phyloP scores from a whole-genome alignment of 2,113 vertebrate species.

The Corythornis cristatus region DNA sequence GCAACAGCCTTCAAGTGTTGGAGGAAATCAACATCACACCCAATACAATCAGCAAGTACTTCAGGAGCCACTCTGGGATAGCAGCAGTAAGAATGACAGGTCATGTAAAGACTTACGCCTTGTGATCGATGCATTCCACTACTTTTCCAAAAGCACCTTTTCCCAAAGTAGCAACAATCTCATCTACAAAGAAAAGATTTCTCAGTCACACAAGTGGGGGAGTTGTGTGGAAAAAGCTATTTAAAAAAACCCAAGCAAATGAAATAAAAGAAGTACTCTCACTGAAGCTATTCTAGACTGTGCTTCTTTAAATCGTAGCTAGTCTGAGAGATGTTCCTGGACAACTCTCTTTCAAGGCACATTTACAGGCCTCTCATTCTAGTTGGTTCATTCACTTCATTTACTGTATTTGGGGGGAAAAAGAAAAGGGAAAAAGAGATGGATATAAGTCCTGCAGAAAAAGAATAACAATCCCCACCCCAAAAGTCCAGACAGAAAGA shows the following conservation, averaged over 20 bases:
- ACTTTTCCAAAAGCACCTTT: conserved; percentile 95
- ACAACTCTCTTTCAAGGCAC: conserved; percentile 60
- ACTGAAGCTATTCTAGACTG: conserved; percentile 59
- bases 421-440: neutral
- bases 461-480: conserved; percentile 46
- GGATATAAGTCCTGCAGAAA: conserved; percentile 57
- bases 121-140: conserved; percentile 88
- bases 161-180: conserved; percentile 89
- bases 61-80: neutral
- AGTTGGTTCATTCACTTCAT: conserved; percentile 60
- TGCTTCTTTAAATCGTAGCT: conserved; percentile 24
- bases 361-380: conserved; percentile 47
- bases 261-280: conserved; percentile 35
- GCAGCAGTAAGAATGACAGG: fast-evolving
- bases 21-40: neutral
- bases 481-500: conserved; percentile 49
- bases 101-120: conserved; percentile 54
- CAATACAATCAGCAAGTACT: neutral
- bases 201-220: conserved; percentile 28
- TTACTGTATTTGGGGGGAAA: conserved; percentile 14
- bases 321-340: conserved; percentile 17
- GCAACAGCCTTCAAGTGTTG: neutral
- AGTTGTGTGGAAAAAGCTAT: neutral
- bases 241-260: neutral
- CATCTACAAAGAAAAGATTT: conserved; percentile 85